Evolutionary conservation across 2,113 vertebrate species (phyloP).

Genomic region (Tyrannus savana): DNA sequence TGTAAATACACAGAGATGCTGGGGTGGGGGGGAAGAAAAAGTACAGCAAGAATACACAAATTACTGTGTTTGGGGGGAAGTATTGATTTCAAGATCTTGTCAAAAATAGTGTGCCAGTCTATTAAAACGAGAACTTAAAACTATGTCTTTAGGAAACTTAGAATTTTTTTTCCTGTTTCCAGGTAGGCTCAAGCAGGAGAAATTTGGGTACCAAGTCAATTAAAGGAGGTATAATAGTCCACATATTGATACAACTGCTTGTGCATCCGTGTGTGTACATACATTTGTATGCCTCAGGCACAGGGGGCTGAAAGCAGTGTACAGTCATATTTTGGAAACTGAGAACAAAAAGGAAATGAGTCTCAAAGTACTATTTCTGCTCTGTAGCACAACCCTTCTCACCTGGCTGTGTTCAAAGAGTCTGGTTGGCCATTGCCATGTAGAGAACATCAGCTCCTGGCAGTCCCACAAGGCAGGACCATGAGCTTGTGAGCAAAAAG

Average conservation of each 20-base stretch:
- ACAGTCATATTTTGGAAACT: not conserved
- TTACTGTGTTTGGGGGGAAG: not conserved
- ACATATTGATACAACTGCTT: not conserved
- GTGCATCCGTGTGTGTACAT: too few relatives aligned
- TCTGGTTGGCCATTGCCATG: not conserved
- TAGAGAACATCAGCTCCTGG: not conserved
- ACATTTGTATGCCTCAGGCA: not conserved
- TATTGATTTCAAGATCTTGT: conserved; percentile 5
- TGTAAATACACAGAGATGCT: not conserved
- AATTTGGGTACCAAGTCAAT: not conserved
- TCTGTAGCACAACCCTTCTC: not conserved
- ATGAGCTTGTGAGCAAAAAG: not conserved
- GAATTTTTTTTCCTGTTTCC: not conserved
- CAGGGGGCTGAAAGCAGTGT: not conserved
- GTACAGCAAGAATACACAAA: not conserved
- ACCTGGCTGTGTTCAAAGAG: not conserved
- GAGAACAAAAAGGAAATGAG: not conserved
- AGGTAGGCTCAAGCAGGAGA: not conserved
- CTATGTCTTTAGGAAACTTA: not conserved
- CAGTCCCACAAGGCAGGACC: not conserved
- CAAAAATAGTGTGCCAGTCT: not conserved
- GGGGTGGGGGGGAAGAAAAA: not conserved
- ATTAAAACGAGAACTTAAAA: not conserved
- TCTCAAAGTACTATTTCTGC: not conserved
- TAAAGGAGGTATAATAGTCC: not conserved